phyloP scores from a whole-genome alignment of 2,797 vertebrate species.

The Parotocinclus haroldoi region DNA sequence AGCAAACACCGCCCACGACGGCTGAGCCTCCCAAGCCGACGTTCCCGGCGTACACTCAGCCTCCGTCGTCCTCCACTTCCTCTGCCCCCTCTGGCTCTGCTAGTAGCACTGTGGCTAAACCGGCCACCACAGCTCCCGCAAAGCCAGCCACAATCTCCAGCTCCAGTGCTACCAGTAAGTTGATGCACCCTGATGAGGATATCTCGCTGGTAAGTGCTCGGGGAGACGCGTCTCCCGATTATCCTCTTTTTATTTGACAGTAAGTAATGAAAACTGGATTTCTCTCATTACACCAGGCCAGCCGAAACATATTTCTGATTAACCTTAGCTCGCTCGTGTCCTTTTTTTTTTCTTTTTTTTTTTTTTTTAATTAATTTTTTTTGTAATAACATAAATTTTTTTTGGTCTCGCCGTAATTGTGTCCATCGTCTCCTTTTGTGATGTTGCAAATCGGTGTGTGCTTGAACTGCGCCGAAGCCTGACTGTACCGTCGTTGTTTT shows the following conservation, averaged over 20 bases:
- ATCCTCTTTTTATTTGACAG: constrained; percentile 73
- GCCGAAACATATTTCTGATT: not conserved
- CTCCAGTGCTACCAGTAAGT: constrained; percentile 99
- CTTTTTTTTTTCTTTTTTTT: constrained; percentile 39
- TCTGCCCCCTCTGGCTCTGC: constrained; percentile 88
- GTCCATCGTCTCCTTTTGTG: too few species aligned
- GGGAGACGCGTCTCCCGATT: constrained; percentile 57
- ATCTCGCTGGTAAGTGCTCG: constrained; percentile 97
- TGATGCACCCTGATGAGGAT: constrained; percentile 99
- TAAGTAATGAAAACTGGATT: constrained; percentile 65
- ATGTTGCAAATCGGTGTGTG: not conserved
- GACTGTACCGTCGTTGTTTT: constrained; percentile 51
- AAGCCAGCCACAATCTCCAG: constrained; percentile 97
- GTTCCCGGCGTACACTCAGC: constrained; percentile 98
- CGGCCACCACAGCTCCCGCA: constrained; percentile 87
- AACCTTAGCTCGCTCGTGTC: not conserved
- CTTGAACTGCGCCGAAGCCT: not conserved
- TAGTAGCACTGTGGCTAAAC: constrained; percentile 92
- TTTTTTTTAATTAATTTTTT: too few species aligned
- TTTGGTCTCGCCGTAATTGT: too few species aligned
- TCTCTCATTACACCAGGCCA: constrained; percentile 6
- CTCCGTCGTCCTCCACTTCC: constrained; percentile 84
- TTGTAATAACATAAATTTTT: too few species aligned
- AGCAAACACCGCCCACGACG: constrained; percentile 79
- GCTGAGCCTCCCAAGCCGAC: constrained; percentile 92